A percentile compares a stretch with the other conserved stretches of the same genome.
These are phyloP conservation scores for Caerostris darwini DNA, from an alignment of 1,140 invertebrate species.

Conservation along the genomic window DNA sequence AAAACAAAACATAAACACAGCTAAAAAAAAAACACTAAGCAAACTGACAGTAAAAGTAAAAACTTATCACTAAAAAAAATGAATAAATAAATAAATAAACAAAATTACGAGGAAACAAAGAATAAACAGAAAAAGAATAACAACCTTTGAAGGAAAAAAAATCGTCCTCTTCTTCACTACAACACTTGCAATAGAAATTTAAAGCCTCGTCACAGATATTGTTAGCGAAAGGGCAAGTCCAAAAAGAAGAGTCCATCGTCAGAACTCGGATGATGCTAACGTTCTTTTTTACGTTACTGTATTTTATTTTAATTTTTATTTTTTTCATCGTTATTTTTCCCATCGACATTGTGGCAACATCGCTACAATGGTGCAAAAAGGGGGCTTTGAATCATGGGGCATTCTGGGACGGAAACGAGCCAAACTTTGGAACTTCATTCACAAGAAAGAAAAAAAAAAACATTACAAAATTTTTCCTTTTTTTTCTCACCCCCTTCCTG, in stretches of 20 bases:
- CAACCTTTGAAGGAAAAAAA: too few relatives aligned
- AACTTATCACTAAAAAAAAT: too few relatives aligned
- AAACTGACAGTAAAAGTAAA: too few relatives aligned
- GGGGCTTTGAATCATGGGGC: background rate
- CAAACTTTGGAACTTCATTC: constrained; percentile 2
- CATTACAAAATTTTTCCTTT: background rate
- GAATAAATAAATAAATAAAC: too few relatives aligned
- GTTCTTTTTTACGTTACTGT: background rate
- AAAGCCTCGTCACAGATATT: background rate
- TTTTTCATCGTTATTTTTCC: background rate
- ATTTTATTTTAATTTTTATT: background rate
- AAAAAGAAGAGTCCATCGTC: background rate
- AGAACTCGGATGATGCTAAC: constrained; percentile 22
- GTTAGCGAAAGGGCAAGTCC: background rate
- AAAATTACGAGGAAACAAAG: too few relatives aligned
- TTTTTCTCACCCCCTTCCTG: background rate
- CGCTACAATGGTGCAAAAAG: background rate
- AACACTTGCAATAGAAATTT: constrained; percentile 29
- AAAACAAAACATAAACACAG: too few relatives aligned
- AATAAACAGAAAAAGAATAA: too few relatives aligned
- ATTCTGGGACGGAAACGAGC: constrained; percentile 30
- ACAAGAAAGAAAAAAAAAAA: background rate
- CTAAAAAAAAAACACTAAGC: too few relatives aligned
- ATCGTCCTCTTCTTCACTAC: background rate
- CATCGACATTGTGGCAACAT: background rate